Evolutionary conservation across 2,113 vertebrate species (phyloP).

Genomic region (Spilogale gracilis): DNA sequence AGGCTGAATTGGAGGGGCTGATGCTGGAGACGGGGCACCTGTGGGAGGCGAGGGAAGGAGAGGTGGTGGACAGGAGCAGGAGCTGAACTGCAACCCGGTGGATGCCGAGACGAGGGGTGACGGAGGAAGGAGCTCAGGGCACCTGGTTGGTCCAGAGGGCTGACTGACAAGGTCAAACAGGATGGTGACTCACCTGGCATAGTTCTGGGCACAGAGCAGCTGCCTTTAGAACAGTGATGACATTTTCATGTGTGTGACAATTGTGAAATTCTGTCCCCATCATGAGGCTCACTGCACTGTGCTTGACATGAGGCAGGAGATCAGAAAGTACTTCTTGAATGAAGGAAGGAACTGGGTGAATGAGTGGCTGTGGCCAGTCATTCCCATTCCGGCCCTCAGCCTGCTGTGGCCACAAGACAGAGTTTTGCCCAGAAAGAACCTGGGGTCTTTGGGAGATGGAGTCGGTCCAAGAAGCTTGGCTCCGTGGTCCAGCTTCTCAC

Average conservation of each 20-base stretch:
- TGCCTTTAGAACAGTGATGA: not conserved
- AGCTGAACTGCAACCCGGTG: rapidly evolving
- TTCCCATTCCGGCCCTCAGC: not conserved
- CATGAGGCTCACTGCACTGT: not conserved
- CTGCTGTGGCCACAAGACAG: not conserved
- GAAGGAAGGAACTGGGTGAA: not conserved
- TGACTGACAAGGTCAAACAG: rapidly evolving
- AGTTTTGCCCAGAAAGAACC: not conserved
- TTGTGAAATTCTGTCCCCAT: not conserved
- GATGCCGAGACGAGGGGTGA: not conserved
- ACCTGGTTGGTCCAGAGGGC: not conserved
- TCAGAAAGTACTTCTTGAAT: not conserved
- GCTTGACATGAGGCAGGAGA: not conserved
- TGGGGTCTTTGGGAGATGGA: too few species aligned
- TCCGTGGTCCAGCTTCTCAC: not conserved
- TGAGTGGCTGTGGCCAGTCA: not conserved
- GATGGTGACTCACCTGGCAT: not conserved
- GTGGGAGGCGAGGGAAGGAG: not conserved
- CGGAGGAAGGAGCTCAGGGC: not conserved
- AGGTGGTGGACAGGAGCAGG: not conserved
- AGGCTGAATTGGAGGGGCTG: not conserved
- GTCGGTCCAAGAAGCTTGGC: too few species aligned
- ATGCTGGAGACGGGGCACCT: not conserved
- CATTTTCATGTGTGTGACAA: not conserved
- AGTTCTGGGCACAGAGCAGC: not conserved